Evolutionary conservation across 2,797 vertebrate genomes (phyloP), one percentile per base, ranked within the genome.

Genomic region (Pseudopleuronectes americanus): DNA sequence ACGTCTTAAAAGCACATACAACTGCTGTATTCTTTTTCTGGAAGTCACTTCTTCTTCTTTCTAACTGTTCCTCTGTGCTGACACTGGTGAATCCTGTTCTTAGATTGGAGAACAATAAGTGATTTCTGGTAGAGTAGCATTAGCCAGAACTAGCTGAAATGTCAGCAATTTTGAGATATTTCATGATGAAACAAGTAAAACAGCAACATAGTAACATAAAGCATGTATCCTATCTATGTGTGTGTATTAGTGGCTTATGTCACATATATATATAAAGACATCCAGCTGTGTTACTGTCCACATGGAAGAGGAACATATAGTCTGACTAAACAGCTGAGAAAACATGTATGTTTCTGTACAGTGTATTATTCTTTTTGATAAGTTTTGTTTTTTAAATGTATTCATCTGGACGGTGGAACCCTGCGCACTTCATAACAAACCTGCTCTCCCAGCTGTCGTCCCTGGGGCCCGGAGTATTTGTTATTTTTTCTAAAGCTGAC

Each of bases 381-480:
- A 9, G 38, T 52, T 43, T 59, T 21, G 21, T 70, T 70, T 49
- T 72, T 77, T 72, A 31, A 31, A 72, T 84, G 68, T 74, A 53
- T 75, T 65, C 62, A 76, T 79, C 64, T 76, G 41, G 57, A 59
- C n/a, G 6, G 14, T 26, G 53, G 65, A 84, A 62, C 70, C 38
- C 59, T 66, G 24, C 6, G 19, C 47, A 62, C 62, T 62, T 75
- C 47, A 74, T 74, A 84, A 82, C 64, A 83, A 76, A 57, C 22
- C 59, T 60, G 59, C 38, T 73, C 45, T 74, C 58, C 59, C 89
- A 91, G 85, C 89, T 90, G 86, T 77, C 71, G 70, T 71, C 80
- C 84, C 59, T 36, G 2, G 71, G 74, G 64, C 19, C 48, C 4
- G 3, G 53, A 62, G 9, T 22, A 55, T 71, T 80, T 45, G 14